Percentiles rank a stretch among this genome's conserved stretches.
Evolutionary conservation across 2,888 invertebrate species (phyloP).

Genomic region (Scaptomyza reducta): DNA sequence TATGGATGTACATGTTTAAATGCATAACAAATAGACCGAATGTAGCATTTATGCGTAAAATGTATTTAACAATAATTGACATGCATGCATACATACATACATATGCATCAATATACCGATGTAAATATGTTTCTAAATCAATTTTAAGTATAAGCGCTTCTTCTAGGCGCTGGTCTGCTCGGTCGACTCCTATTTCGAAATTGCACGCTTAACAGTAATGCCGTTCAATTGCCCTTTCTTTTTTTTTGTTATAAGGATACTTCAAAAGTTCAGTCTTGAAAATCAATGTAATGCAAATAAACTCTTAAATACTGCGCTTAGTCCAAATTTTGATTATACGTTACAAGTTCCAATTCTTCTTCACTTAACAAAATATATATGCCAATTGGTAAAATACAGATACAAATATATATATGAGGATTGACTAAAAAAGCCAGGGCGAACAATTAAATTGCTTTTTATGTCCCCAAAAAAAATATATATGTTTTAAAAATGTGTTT

Average conservation of each 20-base stretch:
- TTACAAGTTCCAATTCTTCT: slow-evolving; percentile 44
- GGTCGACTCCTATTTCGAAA: slow-evolving; percentile 42
- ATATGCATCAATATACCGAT: neutral
- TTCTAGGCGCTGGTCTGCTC: slow-evolving; percentile 13
- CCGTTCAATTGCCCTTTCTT: slow-evolving; percentile 33
- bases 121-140: slow-evolving; percentile 4
- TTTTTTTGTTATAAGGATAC: slow-evolving; percentile 53
- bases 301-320: slow-evolving; percentile 61
- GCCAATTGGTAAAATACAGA: slow-evolving; percentile 37
- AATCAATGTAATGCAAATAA: slow-evolving; percentile 69
- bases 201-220: slow-evolving; percentile 52
- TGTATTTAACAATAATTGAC: neutral
- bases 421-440: slow-evolving; percentile 17
- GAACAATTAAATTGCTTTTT: slow-evolving; percentile 44
- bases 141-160: slow-evolving; percentile 17
- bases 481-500: neutral
- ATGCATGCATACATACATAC: neutral
- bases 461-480: neutral
- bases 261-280: slow-evolving; percentile 77
- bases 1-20: slow-evolving; percentile 20
- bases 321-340: slow-evolving; percentile 59
- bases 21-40: slow-evolving; percentile 21
- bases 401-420: neutral
- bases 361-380: slow-evolving; percentile 15
- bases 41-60: too few species aligned